These are phyloP conservation scores for Drosophila watanabei DNA, from an alignment of 1,140 invertebrate genomes.

Conservation along the genomic window DNA sequence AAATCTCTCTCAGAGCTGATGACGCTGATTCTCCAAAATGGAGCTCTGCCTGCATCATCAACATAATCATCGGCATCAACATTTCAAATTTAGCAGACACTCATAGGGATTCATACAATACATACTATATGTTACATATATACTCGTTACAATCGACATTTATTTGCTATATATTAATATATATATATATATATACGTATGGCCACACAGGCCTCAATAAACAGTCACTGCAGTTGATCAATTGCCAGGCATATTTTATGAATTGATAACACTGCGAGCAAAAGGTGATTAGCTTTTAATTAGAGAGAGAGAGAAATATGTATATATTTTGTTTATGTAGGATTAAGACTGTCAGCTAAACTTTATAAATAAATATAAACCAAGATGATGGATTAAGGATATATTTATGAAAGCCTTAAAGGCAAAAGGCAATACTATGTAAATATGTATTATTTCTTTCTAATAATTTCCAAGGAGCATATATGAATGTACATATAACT, in stretches of 20 bases:
- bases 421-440: too few species aligned
- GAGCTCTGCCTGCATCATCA: conserved; percentile 64
- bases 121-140: background rate
- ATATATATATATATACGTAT: background rate
- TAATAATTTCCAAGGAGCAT: background rate
- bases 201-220: conserved; percentile 19
- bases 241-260: conserved; percentile 52
- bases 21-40: conserved; percentile 35
- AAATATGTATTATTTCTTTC: background rate
- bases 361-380: background rate
- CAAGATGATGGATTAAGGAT: background rate
- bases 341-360: background rate
- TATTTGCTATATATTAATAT: conserved; percentile 1
- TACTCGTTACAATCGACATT: conserved; percentile 3
- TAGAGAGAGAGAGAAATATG: background rate
- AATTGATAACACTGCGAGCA: conserved; percentile 29
- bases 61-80: conserved; percentile 77
- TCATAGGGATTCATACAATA: background rate
- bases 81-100: conserved; percentile 70
- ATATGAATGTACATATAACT: too few species aligned
- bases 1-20: conserved; percentile 14
- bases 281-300: background rate
- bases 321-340: background rate
- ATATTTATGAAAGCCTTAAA: background rate
- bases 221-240: conserved; percentile 54